These are phyloP conservation scores for Cinclus cinclus DNA, from an alignment of 2,113 vertebrate species.

Conservation along the genomic window DNA sequence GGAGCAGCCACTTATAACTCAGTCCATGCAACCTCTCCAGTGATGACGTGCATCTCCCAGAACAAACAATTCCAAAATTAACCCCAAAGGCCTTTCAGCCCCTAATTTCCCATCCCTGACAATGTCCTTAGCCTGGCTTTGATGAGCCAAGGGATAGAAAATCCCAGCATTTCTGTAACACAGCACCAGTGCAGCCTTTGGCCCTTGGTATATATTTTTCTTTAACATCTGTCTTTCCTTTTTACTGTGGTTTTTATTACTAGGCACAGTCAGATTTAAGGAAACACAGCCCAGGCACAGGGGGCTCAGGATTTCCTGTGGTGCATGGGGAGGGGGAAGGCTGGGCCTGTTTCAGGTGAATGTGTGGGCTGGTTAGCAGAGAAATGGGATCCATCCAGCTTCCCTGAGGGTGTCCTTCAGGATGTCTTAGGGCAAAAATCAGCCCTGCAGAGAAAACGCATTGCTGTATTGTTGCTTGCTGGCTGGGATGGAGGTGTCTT, in stretches of 20 bases:
- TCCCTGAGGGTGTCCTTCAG: background rate
- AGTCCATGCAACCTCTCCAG: fast-evolving
- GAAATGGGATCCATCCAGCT: background rate
- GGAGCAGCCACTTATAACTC: background rate
- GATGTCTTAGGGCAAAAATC: background rate
- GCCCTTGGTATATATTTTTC: background rate
- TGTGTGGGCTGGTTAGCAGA: background rate
- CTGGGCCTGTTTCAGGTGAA: background rate
- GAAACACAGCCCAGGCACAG: background rate
- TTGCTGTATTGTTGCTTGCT: background rate
- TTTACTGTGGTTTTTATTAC: background rate
- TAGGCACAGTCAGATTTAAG: background rate
- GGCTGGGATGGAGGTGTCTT: background rate
- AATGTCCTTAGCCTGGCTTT: background rate
- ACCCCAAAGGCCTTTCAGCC: background rate
- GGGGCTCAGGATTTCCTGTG: background rate
- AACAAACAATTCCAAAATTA: slow-evolving; percentile 15
- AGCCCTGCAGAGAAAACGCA: background rate
- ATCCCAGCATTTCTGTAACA: background rate
- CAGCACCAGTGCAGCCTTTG: fast-evolving
- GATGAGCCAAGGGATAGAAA: background rate
- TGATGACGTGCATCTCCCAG: background rate
- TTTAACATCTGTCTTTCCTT: background rate
- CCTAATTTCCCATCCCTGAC: background rate
- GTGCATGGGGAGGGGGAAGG: background rate